Evolutionary conservation across 2,113 vertebrate genomes (phyloP), one percentile per base, ranked within the genome.

Genomic region (Pelodiscus sinensis): DNA sequence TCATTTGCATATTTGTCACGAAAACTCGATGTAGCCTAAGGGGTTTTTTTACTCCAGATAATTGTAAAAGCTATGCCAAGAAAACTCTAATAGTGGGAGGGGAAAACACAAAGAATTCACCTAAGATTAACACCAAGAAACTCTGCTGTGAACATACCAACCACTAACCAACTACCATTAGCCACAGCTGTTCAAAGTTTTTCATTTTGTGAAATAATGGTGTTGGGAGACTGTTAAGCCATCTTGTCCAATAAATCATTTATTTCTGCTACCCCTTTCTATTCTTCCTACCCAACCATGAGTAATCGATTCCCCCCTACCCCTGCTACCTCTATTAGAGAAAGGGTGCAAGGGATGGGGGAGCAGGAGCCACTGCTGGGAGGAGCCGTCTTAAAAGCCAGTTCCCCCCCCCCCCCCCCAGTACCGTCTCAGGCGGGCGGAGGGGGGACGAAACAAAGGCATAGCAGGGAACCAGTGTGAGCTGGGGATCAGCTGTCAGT

Each of bases 81-180:
- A 85, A 29, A 86, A 79, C n/a, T 52, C 4, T 4, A 86, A 52
- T 8, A 80, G 27, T 58, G 19, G 11, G 2, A n/a, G 54, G 52
- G 54, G 38, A 50, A 51, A 78, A 2, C 29, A 18, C 0, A 38
- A 5, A 54, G 31, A 56, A 87, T 93, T 84, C 83, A 73, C 24
- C 73, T n/a, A 81, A 87, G 11, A 60, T 5, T 5, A 90, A 21
- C 9, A 86, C 15, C 16, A 6, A 85, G 11, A 90, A 93, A 81
- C 44, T 84, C 55, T 58, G 88, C 82, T 90, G 80, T 62, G 44
- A 80, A 93, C 85, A 78, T 88, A 82, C 79, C 86, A 91, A 88
- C 82, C 38, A 50, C 73, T 77, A 21, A 50, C 35, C 44, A 77
- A 50, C 24, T 77, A 38, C 44, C 38, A 27, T 50, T 50, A 44